These are phyloP conservation scores for Podiceps cristatus DNA, from an alignment of 2,113 vertebrate genomes.

Conservation along the genomic window DNA sequence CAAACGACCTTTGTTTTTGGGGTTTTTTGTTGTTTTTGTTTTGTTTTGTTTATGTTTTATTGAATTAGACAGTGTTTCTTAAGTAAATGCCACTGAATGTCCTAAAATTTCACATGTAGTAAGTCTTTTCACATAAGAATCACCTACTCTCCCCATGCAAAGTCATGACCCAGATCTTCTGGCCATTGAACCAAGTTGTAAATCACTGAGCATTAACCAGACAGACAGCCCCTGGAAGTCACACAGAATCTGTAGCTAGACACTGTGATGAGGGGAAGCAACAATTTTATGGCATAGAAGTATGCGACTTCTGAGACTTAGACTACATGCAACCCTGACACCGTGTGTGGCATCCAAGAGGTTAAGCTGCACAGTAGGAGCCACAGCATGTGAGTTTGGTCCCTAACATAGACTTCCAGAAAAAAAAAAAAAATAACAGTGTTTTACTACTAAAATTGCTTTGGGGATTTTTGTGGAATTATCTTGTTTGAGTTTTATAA, in stretches of 20 bases:
- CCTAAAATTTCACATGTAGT: background rate
- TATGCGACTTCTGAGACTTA: background rate
- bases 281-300: background rate
- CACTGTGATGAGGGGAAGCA: background rate
- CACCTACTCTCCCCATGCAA: background rate
- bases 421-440: background rate
- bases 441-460: conserved; percentile 28
- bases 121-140: background rate
- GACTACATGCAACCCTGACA: background rate
- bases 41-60: no score
- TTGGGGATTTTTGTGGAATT: conserved; percentile 22
- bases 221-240: background rate
- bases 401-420: background rate
- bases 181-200: background rate
- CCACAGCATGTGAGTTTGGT: background rate
- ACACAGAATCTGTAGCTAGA: background rate
- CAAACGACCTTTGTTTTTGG: background rate
- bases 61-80: background rate
- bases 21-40: no score
- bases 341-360: background rate
- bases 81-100: background rate
- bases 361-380: background rate
- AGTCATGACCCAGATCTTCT: background rate
- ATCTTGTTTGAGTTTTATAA: conserved; percentile 18
- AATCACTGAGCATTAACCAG: background rate